A percentile compares a stretch with the other conserved stretches of the same genome.
phyloP scores from a whole-genome alignment of 2,797 vertebrate genomes.

The Serranus cabrilla region DNA sequence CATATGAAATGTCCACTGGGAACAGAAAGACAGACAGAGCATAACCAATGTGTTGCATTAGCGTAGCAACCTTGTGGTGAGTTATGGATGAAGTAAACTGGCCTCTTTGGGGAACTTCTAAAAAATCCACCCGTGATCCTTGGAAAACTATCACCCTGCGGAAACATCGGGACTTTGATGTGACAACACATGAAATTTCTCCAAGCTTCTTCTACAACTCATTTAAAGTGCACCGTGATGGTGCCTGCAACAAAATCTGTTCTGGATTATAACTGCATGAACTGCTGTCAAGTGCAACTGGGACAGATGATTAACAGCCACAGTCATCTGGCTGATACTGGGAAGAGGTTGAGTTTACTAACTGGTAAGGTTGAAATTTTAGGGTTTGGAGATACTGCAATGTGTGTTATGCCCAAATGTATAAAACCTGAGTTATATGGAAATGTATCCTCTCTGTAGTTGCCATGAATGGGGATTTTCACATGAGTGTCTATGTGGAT shows the following conservation, averaged over 20 bases:
- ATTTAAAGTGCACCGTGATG: neutral
- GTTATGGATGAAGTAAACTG: neutral
- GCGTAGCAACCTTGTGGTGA: neutral
- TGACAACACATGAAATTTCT: neutral
- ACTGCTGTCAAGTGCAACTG: neutral
- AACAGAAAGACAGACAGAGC: neutral
- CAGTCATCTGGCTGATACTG: neutral
- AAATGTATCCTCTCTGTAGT: too few species aligned
- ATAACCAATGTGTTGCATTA: neutral
- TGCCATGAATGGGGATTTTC: too few species aligned
- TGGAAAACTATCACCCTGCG: neutral
- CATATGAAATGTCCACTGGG: neutral
- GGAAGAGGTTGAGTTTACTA: neutral
- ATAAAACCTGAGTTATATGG: too few species aligned
- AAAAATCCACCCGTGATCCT: neutral
- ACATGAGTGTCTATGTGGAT: too few species aligned
- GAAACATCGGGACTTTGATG: neutral
- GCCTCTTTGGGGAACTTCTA: neutral
- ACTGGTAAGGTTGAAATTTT: neutral
- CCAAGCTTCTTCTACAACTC: neutral
- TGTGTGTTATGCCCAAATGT: neutral
- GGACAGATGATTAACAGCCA: neutral
- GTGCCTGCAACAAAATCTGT: neutral
- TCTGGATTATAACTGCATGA: neutral
- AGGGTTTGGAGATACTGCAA: neutral